Percentiles rank a stretch among this genome's conserved stretches.
phyloP scores from a whole-genome alignment of 1,140 invertebrate genomes.

The Whitmania pigra region DNA sequence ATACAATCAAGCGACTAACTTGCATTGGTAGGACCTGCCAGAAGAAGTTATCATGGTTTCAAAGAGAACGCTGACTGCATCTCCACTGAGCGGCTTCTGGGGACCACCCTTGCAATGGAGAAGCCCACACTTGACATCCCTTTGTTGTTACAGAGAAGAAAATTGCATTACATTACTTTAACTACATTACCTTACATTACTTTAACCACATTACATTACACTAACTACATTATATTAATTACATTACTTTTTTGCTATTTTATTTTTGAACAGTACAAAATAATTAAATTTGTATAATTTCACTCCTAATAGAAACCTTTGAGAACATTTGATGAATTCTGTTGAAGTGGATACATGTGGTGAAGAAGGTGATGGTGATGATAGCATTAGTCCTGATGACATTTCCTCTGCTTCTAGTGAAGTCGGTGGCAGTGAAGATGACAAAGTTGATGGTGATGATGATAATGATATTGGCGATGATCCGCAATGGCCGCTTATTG shows the following conservation, averaged over 20 bases:
- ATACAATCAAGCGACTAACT: not conserved
- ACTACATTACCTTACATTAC: too few relatives aligned
- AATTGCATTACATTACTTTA: too few relatives aligned
- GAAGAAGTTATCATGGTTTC: slow-evolving; percentile 8
- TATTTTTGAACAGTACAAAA: too few relatives aligned
- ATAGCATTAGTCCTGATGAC: too few relatives aligned
- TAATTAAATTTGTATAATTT: too few relatives aligned
- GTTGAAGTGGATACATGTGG: not conserved
- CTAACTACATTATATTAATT: too few relatives aligned
- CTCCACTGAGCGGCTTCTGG: not conserved
- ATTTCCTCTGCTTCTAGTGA: too few relatives aligned
- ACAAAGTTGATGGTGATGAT: too few relatives aligned
- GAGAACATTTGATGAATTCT: slow-evolving; percentile 6
- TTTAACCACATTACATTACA: too few relatives aligned
- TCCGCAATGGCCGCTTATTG: not conserved
- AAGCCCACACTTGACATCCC: slow-evolving; percentile 19
- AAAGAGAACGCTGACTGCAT: not conserved
- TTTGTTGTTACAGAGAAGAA: not conserved
- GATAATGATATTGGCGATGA: not conserved
- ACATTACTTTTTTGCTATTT: too few relatives aligned
- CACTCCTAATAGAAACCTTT: not conserved
- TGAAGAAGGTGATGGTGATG: too few relatives aligned
- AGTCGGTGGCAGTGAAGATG: too few relatives aligned
- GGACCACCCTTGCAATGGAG: slow-evolving; percentile 21
- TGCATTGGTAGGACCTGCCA: slow-evolving; percentile 18